Conservation (phyloP, 30 jellyfish, hydroid and myxozoan genomes). For the Turritopsis dohrnii region DNA sequence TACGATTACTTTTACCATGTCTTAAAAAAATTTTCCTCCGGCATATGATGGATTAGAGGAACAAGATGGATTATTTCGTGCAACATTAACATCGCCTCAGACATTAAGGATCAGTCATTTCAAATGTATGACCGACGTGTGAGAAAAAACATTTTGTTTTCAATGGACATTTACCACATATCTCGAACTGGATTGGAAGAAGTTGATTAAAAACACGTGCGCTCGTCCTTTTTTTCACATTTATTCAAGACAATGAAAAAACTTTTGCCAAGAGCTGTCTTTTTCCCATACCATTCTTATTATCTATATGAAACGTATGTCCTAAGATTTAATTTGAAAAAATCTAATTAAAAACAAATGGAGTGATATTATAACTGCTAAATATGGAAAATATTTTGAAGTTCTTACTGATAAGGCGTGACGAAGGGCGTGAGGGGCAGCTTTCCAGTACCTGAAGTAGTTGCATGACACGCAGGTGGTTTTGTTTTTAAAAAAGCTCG, state of each 20-base stretch:
- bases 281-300: background rate
- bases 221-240: background rate
- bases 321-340: background rate
- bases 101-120: background rate
- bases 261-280: background rate
- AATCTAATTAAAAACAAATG: background rate
- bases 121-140: background rate
- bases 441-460: too few species aligned
- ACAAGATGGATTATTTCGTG: too few species aligned
- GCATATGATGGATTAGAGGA: too few species aligned
- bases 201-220: background rate
- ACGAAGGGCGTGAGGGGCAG: too few species aligned
- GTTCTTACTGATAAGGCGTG: too few species aligned
- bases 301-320: background rate
- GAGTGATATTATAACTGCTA: background rate
- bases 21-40: too few species aligned
- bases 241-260: too few species aligned
- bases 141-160: background rate
- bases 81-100: too few species aligned
- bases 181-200: background rate
- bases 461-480: too few species aligned
- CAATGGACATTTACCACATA: background rate
- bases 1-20: too few species aligned
- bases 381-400: too few species aligned
- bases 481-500: too few species aligned